These are phyloP conservation scores for Salticus scenicus DNA, from an alignment of 2,888 invertebrate species.

Conservation along the genomic window DNA sequence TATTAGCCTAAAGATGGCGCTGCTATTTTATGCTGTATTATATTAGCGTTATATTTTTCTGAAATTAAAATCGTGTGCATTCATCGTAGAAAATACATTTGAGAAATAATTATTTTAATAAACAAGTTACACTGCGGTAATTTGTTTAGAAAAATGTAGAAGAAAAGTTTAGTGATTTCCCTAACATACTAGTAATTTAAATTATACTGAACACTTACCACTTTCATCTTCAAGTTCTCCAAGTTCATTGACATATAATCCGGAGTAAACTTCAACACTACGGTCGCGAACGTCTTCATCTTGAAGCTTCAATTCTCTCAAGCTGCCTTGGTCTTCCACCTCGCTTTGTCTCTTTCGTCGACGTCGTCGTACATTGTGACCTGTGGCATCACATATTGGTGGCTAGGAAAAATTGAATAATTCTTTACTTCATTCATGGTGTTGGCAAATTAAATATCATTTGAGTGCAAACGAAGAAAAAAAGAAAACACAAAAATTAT, in stretches of 20 bases:
- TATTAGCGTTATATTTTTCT: too few relatives aligned
- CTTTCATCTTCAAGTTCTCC: constrained; percentile 72
- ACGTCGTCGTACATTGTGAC: constrained; percentile 70
- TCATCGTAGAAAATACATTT: too few relatives aligned
- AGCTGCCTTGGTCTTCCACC: constrained; percentile 73
- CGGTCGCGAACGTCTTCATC: constrained; percentile 80
- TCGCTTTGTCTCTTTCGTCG: constrained; percentile 74
- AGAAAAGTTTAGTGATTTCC: too few relatives aligned
- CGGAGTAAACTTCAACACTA: constrained; percentile 91
- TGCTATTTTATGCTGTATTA: too few relatives aligned
- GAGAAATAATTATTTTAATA: too few relatives aligned
- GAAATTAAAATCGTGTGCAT: too few relatives aligned
- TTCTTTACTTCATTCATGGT: not conserved
- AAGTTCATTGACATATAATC: constrained; percentile 91
- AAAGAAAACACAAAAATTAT: not conserved
- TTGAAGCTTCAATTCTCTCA: constrained; percentile 74
- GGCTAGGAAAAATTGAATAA: constrained; percentile 78
- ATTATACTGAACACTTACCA: too few relatives aligned
- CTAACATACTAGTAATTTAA: too few relatives aligned
- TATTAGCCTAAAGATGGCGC: too few relatives aligned
- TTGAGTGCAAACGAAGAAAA: not conserved
- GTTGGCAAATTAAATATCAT: not conserved
- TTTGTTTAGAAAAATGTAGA: too few relatives aligned
- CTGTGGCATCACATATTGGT: constrained; percentile 79
- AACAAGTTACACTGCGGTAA: too few relatives aligned